Percentiles rank a stretch among this genome's conserved stretches.
phyloP scores from a whole-genome alignment of 2,888 invertebrate genomes.

The Cryptocephalus moraei region DNA sequence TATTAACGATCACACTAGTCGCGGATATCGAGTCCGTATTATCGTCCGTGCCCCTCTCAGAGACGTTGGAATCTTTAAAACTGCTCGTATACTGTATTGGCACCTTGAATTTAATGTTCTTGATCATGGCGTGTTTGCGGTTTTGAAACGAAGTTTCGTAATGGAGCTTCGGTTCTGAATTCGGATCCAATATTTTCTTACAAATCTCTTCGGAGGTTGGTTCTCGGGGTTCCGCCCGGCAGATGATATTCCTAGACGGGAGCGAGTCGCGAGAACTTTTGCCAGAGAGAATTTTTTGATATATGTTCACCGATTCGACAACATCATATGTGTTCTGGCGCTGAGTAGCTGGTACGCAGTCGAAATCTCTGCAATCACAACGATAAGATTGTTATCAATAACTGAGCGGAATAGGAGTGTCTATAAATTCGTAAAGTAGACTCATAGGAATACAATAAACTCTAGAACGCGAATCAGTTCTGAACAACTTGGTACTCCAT shows the following conservation, averaged over 20 bases:
- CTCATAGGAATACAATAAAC: too few species aligned
- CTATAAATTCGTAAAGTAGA: too few species aligned
- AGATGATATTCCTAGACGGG: slow-evolving; percentile 13
- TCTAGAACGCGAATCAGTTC: too few species aligned
- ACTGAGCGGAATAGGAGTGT: too few species aligned
- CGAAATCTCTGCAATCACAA: slow-evolving; percentile 26
- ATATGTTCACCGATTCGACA: slow-evolving; percentile 32
- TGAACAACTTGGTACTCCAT: too few species aligned
- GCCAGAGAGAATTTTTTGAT: slow-evolving; percentile 32
- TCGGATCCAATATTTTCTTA: slow-evolving; percentile 24
- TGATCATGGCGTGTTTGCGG: slow-evolving; percentile 32
- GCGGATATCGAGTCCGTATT: slow-evolving; percentile 11
- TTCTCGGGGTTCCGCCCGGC: slow-evolving; percentile 15
- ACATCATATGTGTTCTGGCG: slow-evolving; percentile 23
- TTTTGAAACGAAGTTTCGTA: slow-evolving; percentile 34
- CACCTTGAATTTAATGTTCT: slow-evolving; percentile 39
- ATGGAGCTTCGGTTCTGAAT: slow-evolving; percentile 23
- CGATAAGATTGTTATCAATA: too few species aligned
- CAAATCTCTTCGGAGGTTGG: slow-evolving; percentile 22
- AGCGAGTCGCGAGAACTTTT: slow-evolving; percentile 14
- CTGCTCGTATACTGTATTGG: slow-evolving; percentile 32
- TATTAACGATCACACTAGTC: slow-evolving; percentile 29
- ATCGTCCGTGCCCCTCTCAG: slow-evolving; percentile 26
- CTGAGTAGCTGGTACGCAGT: slow-evolving; percentile 24
- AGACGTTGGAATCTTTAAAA: slow-evolving; percentile 17